Evolutionary conservation across 2,113 vertebrate genomes (phyloP), one percentile per base, ranked within the genome.

Genomic region (Etheostoma spectabile): DNA sequence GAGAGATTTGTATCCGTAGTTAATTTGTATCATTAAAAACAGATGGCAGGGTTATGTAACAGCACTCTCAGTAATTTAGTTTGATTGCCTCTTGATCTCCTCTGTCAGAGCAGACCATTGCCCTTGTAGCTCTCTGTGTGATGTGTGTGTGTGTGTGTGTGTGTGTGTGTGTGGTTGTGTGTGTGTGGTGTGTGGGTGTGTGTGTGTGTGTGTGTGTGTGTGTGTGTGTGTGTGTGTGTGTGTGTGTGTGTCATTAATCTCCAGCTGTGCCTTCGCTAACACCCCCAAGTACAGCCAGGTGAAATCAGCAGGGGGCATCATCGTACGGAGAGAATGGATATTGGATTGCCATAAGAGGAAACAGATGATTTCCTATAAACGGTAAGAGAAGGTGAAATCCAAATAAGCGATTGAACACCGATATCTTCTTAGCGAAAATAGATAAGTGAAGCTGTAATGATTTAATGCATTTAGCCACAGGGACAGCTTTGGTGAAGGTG

Each of bases 261-360:
- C 69, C 87, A 98, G 97, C 89, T 98, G 97, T 89, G 97, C 97
- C 80, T 98, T 98, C 78, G 95, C 97, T 11, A 98, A 98, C 93
- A 98, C 97, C 0, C 97, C 97, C 57, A 98, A 98, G 93, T 98
- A 96, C 93, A 96, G 95, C 92, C 96, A 97, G 80, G 97, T 98
- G 81, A 96, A 97, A 53, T 89, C 95, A 45, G 96, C 95, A 0
- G 97, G 97, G 45, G 97, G 97, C 59, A 90, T 91, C 42, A 98
- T 98, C 0, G 96, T 98, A 21, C 90, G 93, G 3, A 98, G 97
- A 68, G 97, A 98, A 52, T 97, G 97, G 97, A 93, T 98, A 59
- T 88, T 97, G 73, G 97, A 97, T 91, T 98, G 96, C 83, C 91
- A 97, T 73, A 96, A 95, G 77, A 95, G 92, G 80, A 95, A 95